Evolutionary conservation across 2,888 invertebrate genomes (phyloP).

Genomic region (Mythimna impura): DNA sequence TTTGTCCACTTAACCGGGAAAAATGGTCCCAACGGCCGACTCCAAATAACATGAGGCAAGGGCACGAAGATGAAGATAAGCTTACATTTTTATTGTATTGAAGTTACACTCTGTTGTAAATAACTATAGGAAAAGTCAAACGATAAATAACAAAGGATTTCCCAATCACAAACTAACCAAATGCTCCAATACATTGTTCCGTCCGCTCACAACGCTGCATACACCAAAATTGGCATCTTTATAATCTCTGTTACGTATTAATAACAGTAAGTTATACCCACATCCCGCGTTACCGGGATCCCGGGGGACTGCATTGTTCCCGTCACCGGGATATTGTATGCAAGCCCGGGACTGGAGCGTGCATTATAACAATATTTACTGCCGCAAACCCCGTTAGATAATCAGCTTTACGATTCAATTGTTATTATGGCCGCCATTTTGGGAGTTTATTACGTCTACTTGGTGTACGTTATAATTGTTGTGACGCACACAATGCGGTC

Average conservation of each 20-base stretch:
- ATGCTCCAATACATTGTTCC: conserved; percentile 33
- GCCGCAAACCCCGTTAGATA: conserved; percentile 53
- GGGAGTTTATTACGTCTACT: conserved; percentile 38
- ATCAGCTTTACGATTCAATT: conserved; percentile 63
- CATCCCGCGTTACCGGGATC: conserved; percentile 62
- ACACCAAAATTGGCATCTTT: conserved; percentile 68
- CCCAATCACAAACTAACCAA: conserved; percentile 16
- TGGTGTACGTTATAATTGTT: conserved; percentile 29
- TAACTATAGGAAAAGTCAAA: conserved; percentile 2
- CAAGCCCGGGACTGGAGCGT: conserved; percentile 56
- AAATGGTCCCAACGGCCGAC: no score
- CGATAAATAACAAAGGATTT: conserved; percentile 34
- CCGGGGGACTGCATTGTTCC: conserved; percentile 72
- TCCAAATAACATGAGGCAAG: no score
- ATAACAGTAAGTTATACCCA: conserved; percentile 68
- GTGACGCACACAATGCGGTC: conserved; percentile 12
- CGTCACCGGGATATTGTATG: conserved; percentile 63
- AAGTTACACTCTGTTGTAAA: no score
- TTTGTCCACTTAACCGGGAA: no score
- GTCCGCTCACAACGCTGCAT: conserved; percentile 41
- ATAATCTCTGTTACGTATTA: conserved; percentile 67
- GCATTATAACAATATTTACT: conserved; percentile 64
- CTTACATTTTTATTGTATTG: no score
- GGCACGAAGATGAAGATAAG: no score
- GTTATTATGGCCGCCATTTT: conserved; percentile 46